Base-by-base conservation (phyloP, 2,888 invertebrate genomes). In the Caenorhabditis sp. region DNA sequence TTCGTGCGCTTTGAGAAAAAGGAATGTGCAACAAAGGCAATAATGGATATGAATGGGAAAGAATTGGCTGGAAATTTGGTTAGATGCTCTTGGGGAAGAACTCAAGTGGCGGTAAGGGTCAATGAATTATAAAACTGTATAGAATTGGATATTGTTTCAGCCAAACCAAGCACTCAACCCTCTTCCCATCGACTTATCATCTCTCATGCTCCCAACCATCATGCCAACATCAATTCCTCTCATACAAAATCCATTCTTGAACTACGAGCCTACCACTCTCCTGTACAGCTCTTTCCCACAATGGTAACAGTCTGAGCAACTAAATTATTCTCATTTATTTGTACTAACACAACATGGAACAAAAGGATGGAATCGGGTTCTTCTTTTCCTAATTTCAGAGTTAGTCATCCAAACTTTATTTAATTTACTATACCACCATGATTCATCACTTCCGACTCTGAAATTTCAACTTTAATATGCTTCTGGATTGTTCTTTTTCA, bases 1-100 rank as follows among this genome's bases (percentile, higher is more conserved):
- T 88, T 88, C 82, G 89, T 85, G 87, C 96, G 97, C 93, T 99
- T 97, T 94, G 95, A 96, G 84, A 96, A 96, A 91, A 99, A 99
- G 94, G 98, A 98, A 93, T 95, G 96, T 68, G 99, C 99, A 64
- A 96, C 98, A 85, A 96, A 96, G 93, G 98, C 99, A 88, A 99
- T 99, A 91, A 97, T 97, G 94, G 95, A 95, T 68, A 95, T 97
- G 92, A 97, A 99, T 93, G 97, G 97, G 32, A 86, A 86, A 68
- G 89, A 88, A 35, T 65, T 91, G 32, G 84, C 82, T 51, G 90
- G 90, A 2, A 87, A 88, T 56, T 72, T 71, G 53, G 83, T 90
- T 50, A 85, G 90, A 28, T 88, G 89, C 77, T 89, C 88, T 11
- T 90, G 90, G 90, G 90, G 90, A 32, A 82, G 90, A 50, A 80